Base-by-base conservation (phyloP, 2,797 vertebrate species). In the Danio jaintianensis region DNA sequence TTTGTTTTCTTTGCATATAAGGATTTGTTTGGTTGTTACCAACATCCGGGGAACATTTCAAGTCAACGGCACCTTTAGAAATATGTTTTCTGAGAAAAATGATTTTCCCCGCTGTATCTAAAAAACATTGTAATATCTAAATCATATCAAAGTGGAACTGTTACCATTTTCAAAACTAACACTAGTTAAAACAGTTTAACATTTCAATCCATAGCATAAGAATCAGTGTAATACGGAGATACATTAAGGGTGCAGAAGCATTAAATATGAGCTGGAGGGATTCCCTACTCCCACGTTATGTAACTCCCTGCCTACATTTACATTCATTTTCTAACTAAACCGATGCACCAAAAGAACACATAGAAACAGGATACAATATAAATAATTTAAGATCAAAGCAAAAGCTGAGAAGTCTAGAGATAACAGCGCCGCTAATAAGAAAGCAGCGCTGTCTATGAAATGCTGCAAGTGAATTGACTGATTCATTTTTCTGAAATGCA, bases 401-500 rank as follows among this genome's bases (percentile, higher is more conserved):
- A 16, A 53, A 75, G 59, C 73, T 16, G 36, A 63, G 10, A 50
- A 20, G 36, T 50, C 36, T 7, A 1, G 18, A 61, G 18, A 53
- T 53, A 13, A 66, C 59, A 20, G 47, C 12, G 3, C 59, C 53
- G 13, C 59, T 36, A 42, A 18, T 61, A 61, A 74, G 42, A 74
- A 74, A 20, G 47, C 18, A 45, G 50, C 22, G 48, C 18, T 29
- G 48, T 53, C 58, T 50, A 20, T 62, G 16, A 62, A 75, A 62
- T 38, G 40, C 2, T 20, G 22, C 7, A 61, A 55, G 68, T 47
- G 61, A 47, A 76, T 11, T 64, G 82, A 77, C 55, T 63, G 61
- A 78, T 80, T 67, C 9, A 29, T 53, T 61, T 77, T 64, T 71
- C 38, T 70, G 56, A 67, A 55, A 75, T 75, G 29, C 48, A 64